Percentiles rank a stretch among this genome's conserved stretches.
Evolutionary conservation across 2,797 vertebrate species (phyloP).

Genomic region (Podarcis siculus): DNA sequence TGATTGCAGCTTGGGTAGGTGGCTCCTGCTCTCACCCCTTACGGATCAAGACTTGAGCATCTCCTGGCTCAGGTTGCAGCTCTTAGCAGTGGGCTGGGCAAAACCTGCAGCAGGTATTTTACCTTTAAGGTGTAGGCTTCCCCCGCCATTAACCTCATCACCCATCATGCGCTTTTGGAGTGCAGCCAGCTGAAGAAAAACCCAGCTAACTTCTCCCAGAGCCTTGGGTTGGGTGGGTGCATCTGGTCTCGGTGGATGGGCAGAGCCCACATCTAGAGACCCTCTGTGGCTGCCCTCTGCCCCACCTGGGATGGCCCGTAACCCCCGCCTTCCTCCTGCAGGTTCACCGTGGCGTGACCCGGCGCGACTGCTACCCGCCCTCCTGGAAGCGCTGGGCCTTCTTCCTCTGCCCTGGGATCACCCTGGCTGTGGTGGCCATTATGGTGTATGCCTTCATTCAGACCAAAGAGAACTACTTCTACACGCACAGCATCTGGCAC

Average conservation of each 20-base stretch:
- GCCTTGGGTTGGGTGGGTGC: no score
- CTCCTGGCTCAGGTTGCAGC: neutral
- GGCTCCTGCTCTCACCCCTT: no score
- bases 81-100: neutral
- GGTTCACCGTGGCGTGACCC: slow-evolving; percentile 85
- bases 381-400: slow-evolving; percentile 93
- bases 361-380: slow-evolving; percentile 88
- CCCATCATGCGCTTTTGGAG: neutral
- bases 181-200: no score
- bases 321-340: slow-evolving; percentile 57
- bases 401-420: slow-evolving; percentile 88
- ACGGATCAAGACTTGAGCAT: neutral
- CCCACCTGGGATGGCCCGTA: neutral
- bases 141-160: no score
- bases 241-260: no score
- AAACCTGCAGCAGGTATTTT: neutral
- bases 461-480: slow-evolving; percentile 94
- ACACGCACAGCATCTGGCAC: slow-evolving; percentile 96
- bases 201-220: neutral
- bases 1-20: slow-evolving; percentile 82
- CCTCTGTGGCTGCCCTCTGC: no score
- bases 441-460: slow-evolving; percentile 89
- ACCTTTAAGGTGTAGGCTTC: no score
- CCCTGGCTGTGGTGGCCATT: slow-evolving; percentile 85
- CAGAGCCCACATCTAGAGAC: neutral